Conservation (phyloP, 2,888 invertebrate species). For the Ophioninae sp. region DNA sequence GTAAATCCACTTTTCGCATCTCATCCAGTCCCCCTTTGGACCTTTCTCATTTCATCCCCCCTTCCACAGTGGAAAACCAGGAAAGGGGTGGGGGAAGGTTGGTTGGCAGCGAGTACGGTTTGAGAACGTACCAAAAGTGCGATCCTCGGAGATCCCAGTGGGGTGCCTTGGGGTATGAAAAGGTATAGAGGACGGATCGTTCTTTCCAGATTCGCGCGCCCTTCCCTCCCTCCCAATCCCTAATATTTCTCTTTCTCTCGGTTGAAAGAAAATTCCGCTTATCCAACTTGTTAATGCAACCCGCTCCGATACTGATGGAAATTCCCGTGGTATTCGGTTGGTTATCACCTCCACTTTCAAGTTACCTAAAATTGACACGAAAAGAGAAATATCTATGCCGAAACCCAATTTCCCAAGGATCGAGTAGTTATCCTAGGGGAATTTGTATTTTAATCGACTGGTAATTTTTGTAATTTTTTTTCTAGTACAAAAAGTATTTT, state of each 20-base stretch:
- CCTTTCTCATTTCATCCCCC: not conserved
- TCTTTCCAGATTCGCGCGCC: conserved; percentile 28
- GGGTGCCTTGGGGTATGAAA: conserved; percentile 41
- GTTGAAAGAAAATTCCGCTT: conserved; percentile 67
- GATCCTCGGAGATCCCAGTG: conserved; percentile 26
- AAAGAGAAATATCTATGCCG: not conserved
- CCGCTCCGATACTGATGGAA: conserved; percentile 70
- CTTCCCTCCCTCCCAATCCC: conserved; percentile 13
- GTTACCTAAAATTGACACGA: not conserved
- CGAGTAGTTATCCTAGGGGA: too few species aligned
- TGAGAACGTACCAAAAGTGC: conserved; percentile 38
- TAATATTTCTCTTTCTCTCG: conserved; percentile 45
- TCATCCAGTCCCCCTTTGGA: conserved; percentile 37
- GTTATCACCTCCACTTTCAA: conserved; percentile 8
- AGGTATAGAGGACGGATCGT: conserved; percentile 11
- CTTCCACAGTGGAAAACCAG: not conserved
- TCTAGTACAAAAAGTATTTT: too few species aligned
- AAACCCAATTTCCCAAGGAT: too few species aligned
- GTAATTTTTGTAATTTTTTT: too few species aligned
- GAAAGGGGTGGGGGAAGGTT: not conserved
- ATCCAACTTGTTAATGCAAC: conserved; percentile 77
- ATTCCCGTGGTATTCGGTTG: conserved; percentile 60
- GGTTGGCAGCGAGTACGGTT: conserved; percentile 45
- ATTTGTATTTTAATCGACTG: too few species aligned
- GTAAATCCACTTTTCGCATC: conserved; percentile 69